Conservation (phyloP, 2,888 invertebrate genomes). For the Melitaea athalia region DNA sequence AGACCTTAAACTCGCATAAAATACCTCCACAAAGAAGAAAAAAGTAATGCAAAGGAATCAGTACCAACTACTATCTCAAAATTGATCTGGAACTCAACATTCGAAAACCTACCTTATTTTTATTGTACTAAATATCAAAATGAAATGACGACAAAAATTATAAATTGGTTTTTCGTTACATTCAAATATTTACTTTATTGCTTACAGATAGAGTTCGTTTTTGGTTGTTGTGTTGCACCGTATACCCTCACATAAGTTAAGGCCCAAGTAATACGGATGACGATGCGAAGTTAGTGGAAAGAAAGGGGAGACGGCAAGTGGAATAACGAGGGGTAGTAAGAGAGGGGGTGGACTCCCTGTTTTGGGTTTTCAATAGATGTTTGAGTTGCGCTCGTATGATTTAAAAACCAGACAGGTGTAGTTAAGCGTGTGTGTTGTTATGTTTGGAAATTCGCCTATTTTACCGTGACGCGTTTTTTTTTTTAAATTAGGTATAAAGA, state of each 20-base stretch:
- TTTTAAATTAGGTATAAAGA: background rate
- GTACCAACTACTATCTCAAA: constrained; percentile 78
- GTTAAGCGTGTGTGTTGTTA: constrained; percentile 43
- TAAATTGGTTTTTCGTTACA: constrained; percentile 66
- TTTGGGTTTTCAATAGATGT: constrained; percentile 82
- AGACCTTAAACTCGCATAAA: constrained; percentile 79
- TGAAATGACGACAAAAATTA: constrained; percentile 45
- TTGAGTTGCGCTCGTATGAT: constrained; percentile 72
- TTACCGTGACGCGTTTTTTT: background rate
- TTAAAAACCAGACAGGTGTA: constrained; percentile 74
- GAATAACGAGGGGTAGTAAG: constrained; percentile 65
- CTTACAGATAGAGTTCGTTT: constrained; percentile 38
- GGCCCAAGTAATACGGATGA: constrained; percentile 81
- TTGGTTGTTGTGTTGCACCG: constrained; percentile 43
- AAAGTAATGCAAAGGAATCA: constrained; percentile 81
- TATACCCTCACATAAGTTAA: constrained; percentile 79
- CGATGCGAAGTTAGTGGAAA: constrained; percentile 81
- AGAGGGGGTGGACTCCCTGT: constrained; percentile 64
- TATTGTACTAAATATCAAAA: constrained; percentile 46
- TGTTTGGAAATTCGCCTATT: constrained; percentile 1
- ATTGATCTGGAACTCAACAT: constrained; percentile 66
- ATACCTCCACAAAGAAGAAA: constrained; percentile 79
- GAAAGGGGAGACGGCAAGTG: constrained; percentile 76
- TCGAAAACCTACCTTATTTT: constrained; percentile 45
- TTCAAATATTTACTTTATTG: constrained; percentile 42